phyloP scores from a whole-genome alignment of 2,888 invertebrate genomes.

The Brenthis ino region DNA sequence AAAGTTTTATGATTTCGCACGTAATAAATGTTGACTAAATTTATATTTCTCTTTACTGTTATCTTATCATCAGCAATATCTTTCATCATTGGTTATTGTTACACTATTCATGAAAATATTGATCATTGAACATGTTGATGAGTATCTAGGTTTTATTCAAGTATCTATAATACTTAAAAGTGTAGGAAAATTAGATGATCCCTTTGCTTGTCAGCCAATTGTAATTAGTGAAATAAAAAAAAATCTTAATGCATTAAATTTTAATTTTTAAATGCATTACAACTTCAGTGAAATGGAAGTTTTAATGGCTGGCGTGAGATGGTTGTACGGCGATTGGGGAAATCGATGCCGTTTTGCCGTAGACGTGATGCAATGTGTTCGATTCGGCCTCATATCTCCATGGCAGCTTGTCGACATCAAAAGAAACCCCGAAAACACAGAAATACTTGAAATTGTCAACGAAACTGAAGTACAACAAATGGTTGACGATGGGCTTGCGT shows the following conservation, averaged over 20 bases:
- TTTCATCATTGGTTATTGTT: too few relatives aligned
- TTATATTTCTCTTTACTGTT: too few relatives aligned
- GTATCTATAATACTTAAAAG: too few relatives aligned
- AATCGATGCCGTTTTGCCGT: conserved; percentile 80
- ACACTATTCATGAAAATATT: neutral
- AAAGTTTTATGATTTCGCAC: too few relatives aligned
- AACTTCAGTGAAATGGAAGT: conserved; percentile 85
- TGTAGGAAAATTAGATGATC: too few relatives aligned
- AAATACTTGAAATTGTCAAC: conserved; percentile 86
- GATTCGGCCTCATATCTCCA: conserved; percentile 90
- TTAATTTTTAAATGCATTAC: neutral
- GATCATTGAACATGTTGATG: too few relatives aligned
- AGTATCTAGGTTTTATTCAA: too few relatives aligned
- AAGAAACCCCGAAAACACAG: conserved; percentile 87
- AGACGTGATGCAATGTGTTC: conserved; percentile 86
- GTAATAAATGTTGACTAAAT: too few relatives aligned
- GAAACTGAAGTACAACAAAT: conserved; percentile 87
- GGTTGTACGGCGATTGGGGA: conserved; percentile 88
- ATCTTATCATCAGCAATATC: too few relatives aligned
- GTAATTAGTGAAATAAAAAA: neutral
- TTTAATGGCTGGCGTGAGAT: conserved; percentile 90
- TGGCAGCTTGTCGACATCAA: conserved; percentile 91
- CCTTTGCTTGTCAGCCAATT: too few relatives aligned
- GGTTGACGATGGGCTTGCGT: conserved; percentile 91
- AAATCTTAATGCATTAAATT: neutral